Evolutionary conservation across 1,140 invertebrate species (phyloP), one percentile per base, ranked within the genome.

Genomic region (Drosophila jambulina): DNA sequence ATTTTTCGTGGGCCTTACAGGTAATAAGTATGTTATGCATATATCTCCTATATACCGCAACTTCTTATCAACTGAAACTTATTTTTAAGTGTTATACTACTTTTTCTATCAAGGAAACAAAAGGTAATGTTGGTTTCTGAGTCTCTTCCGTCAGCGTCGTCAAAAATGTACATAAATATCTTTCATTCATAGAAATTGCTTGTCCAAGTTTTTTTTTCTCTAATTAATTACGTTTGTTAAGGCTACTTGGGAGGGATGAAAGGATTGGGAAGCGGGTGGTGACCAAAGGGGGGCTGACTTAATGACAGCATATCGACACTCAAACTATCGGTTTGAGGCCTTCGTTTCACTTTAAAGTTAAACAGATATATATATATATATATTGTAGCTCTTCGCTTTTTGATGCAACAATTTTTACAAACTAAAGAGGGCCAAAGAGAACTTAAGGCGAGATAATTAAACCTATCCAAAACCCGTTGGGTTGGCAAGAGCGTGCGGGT

Each of bases 61-160:
- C 34, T 40, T 34, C 29, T 63, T 40, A 40, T 38, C 8, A 23
- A 62, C n/a, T 15, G 13, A 21, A 17, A 38, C 48, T 62, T 62
- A 56, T 21, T 27, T 3, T 6, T 29, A 29, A 29, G 9, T 42
- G 4, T n/a, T 32, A 23, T 9, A 19, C n/a, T 21, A 40, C 15
- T 63, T 29, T 58, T 40, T 25, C 36, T 42, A 64, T 32, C n/a
- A 59, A 32, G 61, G 17, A 64, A 32, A 29, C 29, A 25, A 32
- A 60, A 42, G 61, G 34, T 43, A 64, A 61, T 64, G 7, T 32
- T 43, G 25, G 54, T 59, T 59, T 64, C 5, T 23, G 53, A 42
- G 36, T 53, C 49, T 19, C 34, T 36, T 36, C 15, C 27, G 49
- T 21, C 19, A 53, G 15, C 25, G 9, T 60, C 17, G 19, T 42